Base-by-base conservation (phyloP, 2,888 invertebrate genomes). In the Rhamphomyia laevipes region DNA sequence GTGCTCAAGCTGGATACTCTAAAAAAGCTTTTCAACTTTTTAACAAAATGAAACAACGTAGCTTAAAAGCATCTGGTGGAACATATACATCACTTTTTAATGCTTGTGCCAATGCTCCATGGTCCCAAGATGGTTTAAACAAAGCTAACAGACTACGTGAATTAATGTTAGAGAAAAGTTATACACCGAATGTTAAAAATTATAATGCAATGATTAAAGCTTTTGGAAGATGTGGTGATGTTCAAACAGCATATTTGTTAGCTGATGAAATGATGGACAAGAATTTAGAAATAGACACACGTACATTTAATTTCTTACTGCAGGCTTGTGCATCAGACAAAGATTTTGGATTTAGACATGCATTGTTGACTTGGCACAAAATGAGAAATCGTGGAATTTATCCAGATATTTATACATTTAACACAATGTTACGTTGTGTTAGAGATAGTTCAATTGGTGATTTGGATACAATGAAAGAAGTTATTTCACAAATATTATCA, bases 141-240 rank as follows among this genome's bases (percentile, higher is more conserved):
- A 74, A 80, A 63, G 84, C 91, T 0, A 73, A 70, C 18, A 69
- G 78, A 52, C 71, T 95, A 45, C 73, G 82, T 47, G 70, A 80
- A 50, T 69, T 80, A 4, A 83, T 93, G 77, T 65, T 76, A 44
- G 80, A 84, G 57, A 84, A 82, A 59, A 76, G 78, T 9, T 71
- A 80, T 55, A 73, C 78, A 54, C 80, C 86, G 4, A 90, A 89
- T 63, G 66, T 78, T 2, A 79, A 81, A 9, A 88, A 85, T 61
- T 93, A 88, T 62, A 84, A 92, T 73, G 80, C 86, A 4, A 86
- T 94, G 84, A 87, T 94, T 31, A 93, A 91, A 74, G 89, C 91
- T 2, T 95, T 87, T 72, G 91, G 90, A 0, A 74, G 84, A 51
- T 86, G 86, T 68, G 86, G 86, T 0, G 85, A 90, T 64, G 64